Conservation (phyloP, 2,797 vertebrate genomes). For the Coilia nasus region DNA sequence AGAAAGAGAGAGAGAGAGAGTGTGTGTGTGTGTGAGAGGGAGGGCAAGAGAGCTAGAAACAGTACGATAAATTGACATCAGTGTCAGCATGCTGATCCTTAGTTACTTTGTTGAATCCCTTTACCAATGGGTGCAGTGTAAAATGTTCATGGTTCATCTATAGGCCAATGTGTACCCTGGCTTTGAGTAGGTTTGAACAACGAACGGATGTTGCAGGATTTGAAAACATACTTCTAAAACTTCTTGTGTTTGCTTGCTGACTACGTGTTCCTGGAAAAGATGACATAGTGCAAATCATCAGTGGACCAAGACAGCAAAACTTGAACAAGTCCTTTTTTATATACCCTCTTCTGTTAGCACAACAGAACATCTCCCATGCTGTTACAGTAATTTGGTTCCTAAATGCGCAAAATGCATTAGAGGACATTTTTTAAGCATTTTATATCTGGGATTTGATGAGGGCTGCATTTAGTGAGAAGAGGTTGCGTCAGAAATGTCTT, state of each 20-base stretch:
- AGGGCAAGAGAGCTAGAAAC: conserved; percentile 48
- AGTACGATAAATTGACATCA: conserved; percentile 20
- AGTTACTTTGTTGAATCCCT: not conserved
- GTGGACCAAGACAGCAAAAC: not conserved
- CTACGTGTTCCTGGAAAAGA: not conserved
- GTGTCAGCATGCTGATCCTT: conserved; percentile 8
- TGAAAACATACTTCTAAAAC: not conserved
- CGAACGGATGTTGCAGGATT: no score
- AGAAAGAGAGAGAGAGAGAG: not conserved
- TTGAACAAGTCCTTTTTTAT: not conserved
- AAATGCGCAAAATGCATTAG: not conserved
- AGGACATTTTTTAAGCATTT: conserved; percentile 2
- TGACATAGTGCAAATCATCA: not conserved
- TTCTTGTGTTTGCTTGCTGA: not conserved
- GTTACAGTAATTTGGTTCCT: not conserved
- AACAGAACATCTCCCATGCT: not conserved
- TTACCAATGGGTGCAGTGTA: not conserved
- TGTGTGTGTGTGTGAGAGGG: not conserved
- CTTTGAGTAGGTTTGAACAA: not conserved
- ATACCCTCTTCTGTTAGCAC: not conserved
- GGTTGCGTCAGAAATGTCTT: not conserved
- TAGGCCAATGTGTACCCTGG: not conserved
- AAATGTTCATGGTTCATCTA: not conserved
- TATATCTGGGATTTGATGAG: not conserved
- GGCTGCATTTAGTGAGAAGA: not conserved